Evolutionary conservation across 23 tunicate species (phyloP), one percentile per base, ranked within the genome.

Genomic region (Trididemnum clinides): DNA sequence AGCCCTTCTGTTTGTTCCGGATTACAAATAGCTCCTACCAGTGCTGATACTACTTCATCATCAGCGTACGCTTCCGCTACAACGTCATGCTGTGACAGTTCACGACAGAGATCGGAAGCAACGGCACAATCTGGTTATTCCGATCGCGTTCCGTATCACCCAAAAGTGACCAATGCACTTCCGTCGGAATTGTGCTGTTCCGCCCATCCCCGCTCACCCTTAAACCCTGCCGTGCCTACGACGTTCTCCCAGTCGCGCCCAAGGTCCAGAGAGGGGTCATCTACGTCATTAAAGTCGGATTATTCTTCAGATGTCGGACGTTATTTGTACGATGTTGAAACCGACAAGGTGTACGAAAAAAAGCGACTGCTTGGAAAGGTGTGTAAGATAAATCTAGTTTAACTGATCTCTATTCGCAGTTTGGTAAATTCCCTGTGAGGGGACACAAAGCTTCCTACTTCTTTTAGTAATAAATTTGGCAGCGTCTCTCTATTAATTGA

Each of bases 41-140:
- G 71, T 54, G 50, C 85, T 2, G 28, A 51, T 18, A 78, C 65
- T 15, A 78, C 83, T 2, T 33, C 72, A 18, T 80, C 85, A 10
- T 87, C 91, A 3, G 91, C 91, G 23, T 87, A 87, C 70, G 80
- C 85, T 50, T 87, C 91, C 37, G 91, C 81, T 2, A 35, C 91
- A 32, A 80, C 91, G 5, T 87, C 91, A 0, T 87, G 85, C 58
- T 79, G 81, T 37, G 84, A 78, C 82, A 22, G 35, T 51, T 30
- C 75, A 3, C 36, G 75, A 32, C 37, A 5, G n/a, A 20, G 75
- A 32, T 31, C 75, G 5, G 75, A 66, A 31, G 75, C 37, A 4
- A 5, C 75, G 10, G 37, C n/a, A 6, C 7, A 31, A 3, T 10
- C 37, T 10, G 12, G 29, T 18, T 5, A 6, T 39, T 37, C 59